Base-by-base conservation (phyloP, 2,113 vertebrate genomes). In the Crotalus viridis region DNA sequence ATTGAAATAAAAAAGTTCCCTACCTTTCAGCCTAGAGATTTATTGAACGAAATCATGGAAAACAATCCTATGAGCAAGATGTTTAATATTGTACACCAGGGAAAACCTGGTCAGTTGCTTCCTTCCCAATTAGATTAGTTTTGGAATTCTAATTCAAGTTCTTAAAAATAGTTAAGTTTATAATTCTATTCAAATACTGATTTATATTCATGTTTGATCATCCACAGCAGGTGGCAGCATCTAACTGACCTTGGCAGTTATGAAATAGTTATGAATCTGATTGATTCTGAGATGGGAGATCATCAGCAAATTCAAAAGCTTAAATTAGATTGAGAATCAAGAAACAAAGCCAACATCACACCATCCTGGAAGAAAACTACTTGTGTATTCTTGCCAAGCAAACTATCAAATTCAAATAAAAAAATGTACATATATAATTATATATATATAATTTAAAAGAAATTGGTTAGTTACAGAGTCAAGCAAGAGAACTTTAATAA, bases 1-100 rank as follows among this genome's bases (percentile, higher is more conserved):
- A 93, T 92, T 96, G 93, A 95, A 91, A 91, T 94, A 92, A 89
- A 96, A 94, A 86, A 48, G 54, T 96, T 95, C 96, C 93, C 39
- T 93, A 57, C 93, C 95, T 96, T 19, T 15, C n/a, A 81, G 33
- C 5, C 69, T 95, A 55, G 10, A 43, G 13, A 10, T 94, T 94
- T 85, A 92, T 93, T 95, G 88, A 90, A 93, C 87, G 89, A 94
- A 94, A 95, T 93, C 56, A 69, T 54, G 26, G 89, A 43, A 95
- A 94, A 19, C n/a, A 81, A 81, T 3, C 15, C 15, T 43, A 28
- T 91, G 24, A 85, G 13, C 21, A 90, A 85, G 13, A 33, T 91
- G 13, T 48, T 87, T 87, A 26, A 10, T 51, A 10, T 59, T 17
- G 10, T n/a, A 64, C 12, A 19, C 15, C 52, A 3, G 5, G 43